These are phyloP conservation scores for Trichogramma pretiosum DNA, from an alignment of 1,140 invertebrate genomes.

Conservation along the genomic window DNA sequence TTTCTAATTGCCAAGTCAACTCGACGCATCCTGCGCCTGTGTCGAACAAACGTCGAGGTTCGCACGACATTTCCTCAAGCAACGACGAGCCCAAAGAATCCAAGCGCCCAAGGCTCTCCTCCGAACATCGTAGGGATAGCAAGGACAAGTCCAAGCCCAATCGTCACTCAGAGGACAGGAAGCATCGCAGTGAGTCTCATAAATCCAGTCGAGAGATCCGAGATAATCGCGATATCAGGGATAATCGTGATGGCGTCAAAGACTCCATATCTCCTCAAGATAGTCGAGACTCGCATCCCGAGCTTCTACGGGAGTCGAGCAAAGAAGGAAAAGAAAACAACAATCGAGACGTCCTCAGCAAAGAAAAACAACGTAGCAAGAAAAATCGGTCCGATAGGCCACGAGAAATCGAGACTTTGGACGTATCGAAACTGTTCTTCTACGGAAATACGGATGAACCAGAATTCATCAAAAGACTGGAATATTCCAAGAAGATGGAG, in stretches of 20 bases:
- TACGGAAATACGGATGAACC: no score
- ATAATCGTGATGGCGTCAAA: conserved; percentile 30
- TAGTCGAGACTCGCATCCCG: conserved; percentile 19
- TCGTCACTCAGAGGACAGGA: conserved; percentile 40
- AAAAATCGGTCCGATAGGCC: conserved; percentile 31
- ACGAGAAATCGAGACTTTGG: conserved; percentile 33
- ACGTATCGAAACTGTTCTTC: no score
- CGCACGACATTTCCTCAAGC: conserved; percentile 62
- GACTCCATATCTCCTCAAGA: conserved; percentile 28
- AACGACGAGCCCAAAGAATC: conserved; percentile 37
- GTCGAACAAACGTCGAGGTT: conserved; percentile 62
- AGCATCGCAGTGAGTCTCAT: conserved; percentile 40
- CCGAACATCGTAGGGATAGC: conserved; percentile 58
- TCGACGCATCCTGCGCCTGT: conserved; percentile 48
- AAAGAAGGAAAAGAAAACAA: conserved; percentile 38
- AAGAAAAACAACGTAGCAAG: conserved; percentile 37
- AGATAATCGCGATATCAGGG: conserved; percentile 30
- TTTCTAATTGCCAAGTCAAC: conserved; percentile 22
- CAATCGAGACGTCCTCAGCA: conserved; percentile 25
- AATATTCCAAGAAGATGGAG: conserved; percentile 42
- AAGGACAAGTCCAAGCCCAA: conserved; percentile 52
- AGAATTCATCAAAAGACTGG: conserved; percentile 55
- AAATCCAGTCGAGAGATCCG: conserved; percentile 36
- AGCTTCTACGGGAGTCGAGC: conserved; percentile 28
- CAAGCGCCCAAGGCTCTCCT: conserved; percentile 60